phyloP scores from a whole-genome alignment of 2,888 invertebrate genomes.

The Lomographa bimaculata region DNA sequence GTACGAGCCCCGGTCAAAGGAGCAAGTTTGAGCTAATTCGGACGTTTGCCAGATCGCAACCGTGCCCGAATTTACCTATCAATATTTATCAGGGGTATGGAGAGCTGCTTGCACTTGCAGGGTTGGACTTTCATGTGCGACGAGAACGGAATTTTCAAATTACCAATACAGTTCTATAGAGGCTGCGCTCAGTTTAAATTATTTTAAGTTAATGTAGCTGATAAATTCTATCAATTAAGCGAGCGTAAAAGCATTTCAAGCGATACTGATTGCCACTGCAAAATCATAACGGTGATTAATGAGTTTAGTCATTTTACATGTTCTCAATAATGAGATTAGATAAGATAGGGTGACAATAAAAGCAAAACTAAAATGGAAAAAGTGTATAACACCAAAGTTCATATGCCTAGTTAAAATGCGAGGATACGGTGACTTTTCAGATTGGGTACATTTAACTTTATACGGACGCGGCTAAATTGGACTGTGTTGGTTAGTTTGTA shows the following conservation, averaged over 20 bases:
- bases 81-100: conserved; percentile 58
- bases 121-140: conserved; percentile 36
- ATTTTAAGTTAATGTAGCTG: conserved; percentile 10
- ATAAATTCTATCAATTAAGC: conserved; percentile 16
- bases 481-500: conserved; percentile 79
- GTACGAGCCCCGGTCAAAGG: conserved; percentile 51
- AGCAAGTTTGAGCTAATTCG: conserved; percentile 65
- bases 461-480: conserved; percentile 78
- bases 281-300: conserved; percentile 12
- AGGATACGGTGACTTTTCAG: conserved; percentile 68
- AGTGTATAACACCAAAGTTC: conserved; percentile 25
- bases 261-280: conserved; percentile 7
- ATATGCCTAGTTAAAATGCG: conserved; percentile 63
- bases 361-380: conserved; percentile 15
- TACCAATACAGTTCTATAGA: conserved; percentile 1
- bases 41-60: conserved; percentile 53
- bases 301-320: background rate
- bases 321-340: background rate
- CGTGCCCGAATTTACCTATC: conserved; percentile 51
- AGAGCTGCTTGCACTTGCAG: conserved; percentile 31
- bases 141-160: conserved; percentile 31
- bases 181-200: conserved; percentile 7
- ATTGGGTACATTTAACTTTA: conserved; percentile 81
- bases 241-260: conserved; percentile 9
- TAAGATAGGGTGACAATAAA: too few species aligned